Evolutionary conservation across 2,797 vertebrate genomes (phyloP), one percentile per base, ranked within the genome.

Genomic region (Arremon aurantiirostris): DNA sequence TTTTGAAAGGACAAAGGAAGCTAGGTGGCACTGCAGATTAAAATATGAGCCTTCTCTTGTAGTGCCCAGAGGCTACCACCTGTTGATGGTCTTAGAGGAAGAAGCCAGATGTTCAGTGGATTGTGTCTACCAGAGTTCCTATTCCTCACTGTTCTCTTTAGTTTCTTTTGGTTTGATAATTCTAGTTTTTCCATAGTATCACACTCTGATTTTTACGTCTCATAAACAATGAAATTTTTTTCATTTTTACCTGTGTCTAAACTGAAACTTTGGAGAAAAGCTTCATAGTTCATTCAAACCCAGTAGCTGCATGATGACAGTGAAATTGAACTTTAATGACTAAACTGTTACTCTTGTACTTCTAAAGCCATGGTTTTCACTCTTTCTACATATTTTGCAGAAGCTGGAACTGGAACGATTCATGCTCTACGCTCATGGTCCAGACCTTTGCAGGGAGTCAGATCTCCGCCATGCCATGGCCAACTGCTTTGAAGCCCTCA

Each of bases 391-490:
- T 89, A 11, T 47, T 80, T 76, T 94, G 64, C 97, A 99, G 99
- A 99, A 99, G 91, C 97, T 99, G 98, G 99, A 99, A 96, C 96
- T 99, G 82, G 99, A 99, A 95, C 98, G 99, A 59, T 99, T 99
- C 96, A 99, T 99, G 99, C 98, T 99, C 50, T 99, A 99, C 72
- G 99, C 99, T 93, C 99, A 99, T 16, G 99, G 99, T 28, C 99
- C 99, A 3, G 99, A 99, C 96, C 98, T 99, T 95, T 99, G 99
- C 96, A 98, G 99, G 91, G 99, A 99, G 96, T 99, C 99, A 1
- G 99, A 99, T 97, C 98, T 99, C 94, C 98, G 99, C 30, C 99
- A 99, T 87, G 99, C 99, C 75, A 99, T 99, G 99, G 99, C 99
- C 96, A 99, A 99, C 98, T 99, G 99, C 98, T 99, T 99, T 79